Base-by-base conservation (phyloP, 1,140 invertebrate species). In the Grapholita molesta region DNA sequence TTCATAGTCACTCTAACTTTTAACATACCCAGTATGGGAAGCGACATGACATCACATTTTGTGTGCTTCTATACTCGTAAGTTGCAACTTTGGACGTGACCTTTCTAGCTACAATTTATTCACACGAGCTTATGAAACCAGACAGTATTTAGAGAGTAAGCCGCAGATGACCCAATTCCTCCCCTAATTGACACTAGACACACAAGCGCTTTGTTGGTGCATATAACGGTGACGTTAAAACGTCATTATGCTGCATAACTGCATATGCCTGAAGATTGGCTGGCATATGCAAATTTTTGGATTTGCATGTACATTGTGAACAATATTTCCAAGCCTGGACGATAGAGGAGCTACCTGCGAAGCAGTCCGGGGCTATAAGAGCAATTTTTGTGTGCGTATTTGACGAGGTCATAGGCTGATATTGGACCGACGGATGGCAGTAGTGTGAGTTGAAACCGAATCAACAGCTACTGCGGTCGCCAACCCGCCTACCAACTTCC, bases 131-230 rank as follows among this genome's bases (percentile, higher is more conserved):
- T 32, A 61, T 61, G 55, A 25, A 61, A 32, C 55, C 25, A 61
- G 53, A 28, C 55, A 61, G 25, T 61, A 61, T 61, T 61, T 61
- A 61, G 55, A 61, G 55, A 28, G 24, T 28, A 15, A 61, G 42
- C 55, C 55, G 55, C 25, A 28, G 55, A 61, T 61, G 55, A 61
- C 55, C 55, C 55, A 61, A 61, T 61, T 61, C 25, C 21, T 25
- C 55, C 55, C 55, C 55, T 61, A 61, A 61, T 61, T 61, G 55
- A 61, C 55, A 61, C 55, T 48, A 48, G 55, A 28, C 55, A 30
- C n/a, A 61, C 55, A 32, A 23, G 52, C 24, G 55, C 55, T 8
- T n/a, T 61, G 55, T 28, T 2, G 48, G 24, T 57, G 23, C 21
- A 21, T 1, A 21, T 21, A 57, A 57, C 24, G 21, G 12, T 23